A percentile compares a stretch with the other conserved stretches of the same genome.
These are phyloP conservation scores for Falco naumanni DNA, from an alignment of 2,797 vertebrate genomes.

Conservation along the genomic window DNA sequence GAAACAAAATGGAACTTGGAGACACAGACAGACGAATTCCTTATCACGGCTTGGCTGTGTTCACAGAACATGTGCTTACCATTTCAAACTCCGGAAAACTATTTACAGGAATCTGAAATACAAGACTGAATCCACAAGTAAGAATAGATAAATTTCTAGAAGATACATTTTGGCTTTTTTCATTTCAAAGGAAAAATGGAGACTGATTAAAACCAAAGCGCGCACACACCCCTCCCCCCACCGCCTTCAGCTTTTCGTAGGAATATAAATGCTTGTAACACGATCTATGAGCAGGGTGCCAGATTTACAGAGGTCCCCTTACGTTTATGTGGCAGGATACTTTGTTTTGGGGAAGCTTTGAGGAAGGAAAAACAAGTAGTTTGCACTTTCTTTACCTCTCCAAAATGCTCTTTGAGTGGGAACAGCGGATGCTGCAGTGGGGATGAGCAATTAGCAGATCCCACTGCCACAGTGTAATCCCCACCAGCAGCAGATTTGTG, in stretches of 20 bases:
- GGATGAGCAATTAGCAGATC: neutral
- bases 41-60: slow-evolving; percentile 61
- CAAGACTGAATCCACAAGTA: slow-evolving; percentile 19
- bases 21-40: slow-evolving; percentile 44
- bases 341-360: neutral
- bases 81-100: slow-evolving; percentile 53
- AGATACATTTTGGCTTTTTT: neutral
- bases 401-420: neutral
- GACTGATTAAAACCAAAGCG: slow-evolving; percentile 30
- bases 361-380: neutral
- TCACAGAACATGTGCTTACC: slow-evolving; percentile 59
- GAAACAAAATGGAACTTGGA: slow-evolving; percentile 71
- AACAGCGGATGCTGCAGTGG: neutral
- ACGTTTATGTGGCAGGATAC: neutral
- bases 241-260: neutral
- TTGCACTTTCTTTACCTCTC: neutral
- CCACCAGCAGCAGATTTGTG: neutral
- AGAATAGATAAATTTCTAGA: slow-evolving; percentile 45
- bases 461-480: neutral
- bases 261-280: slow-evolving; percentile 41
- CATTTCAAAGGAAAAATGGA: slow-evolving; percentile 40
- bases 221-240: neutral
- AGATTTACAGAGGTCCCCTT: slow-evolving; percentile 10
- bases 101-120: slow-evolving; percentile 39
- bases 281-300: neutral